phyloP scores from a whole-genome alignment of 2,113 vertebrate species.

The Ochotona curzoniae region DNA sequence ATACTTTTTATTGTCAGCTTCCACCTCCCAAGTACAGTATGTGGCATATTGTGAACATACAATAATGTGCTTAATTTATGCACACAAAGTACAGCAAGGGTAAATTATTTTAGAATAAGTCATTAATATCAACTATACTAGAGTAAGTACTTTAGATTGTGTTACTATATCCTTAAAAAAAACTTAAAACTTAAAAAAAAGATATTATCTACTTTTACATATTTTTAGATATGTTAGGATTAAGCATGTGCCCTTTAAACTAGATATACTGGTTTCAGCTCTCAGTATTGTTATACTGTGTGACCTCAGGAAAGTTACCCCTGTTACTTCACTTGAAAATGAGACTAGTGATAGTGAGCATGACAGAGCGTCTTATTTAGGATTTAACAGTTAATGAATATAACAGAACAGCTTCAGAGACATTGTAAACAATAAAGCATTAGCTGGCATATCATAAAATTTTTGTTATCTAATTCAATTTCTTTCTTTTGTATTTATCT shows the following conservation, averaged over 20 bases:
- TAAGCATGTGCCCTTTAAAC: not conserved
- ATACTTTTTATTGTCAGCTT: not conserved
- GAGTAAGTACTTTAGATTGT: conserved; percentile 34
- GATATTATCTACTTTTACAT: conserved; percentile 28
- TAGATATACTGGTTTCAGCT: conserved; percentile 21
- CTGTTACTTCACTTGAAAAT: conserved; percentile 50
- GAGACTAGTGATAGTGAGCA: conserved; percentile 34
- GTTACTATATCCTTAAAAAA: not conserved
- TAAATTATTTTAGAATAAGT: conserved; percentile 36
- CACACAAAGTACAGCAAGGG: conserved; percentile 17
- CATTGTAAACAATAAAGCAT: not conserved
- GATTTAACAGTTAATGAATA: conserved; percentile 63
- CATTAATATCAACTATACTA: conserved; percentile 1
- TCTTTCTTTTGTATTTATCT: conserved; percentile 33
- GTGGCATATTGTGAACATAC: not conserved
- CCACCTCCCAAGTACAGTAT: not conserved
- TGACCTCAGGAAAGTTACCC: conserved; percentile 38
- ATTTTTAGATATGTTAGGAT: not conserved
- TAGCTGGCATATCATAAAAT: conserved; percentile 1
- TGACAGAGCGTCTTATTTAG: conserved; percentile 31
- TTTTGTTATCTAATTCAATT: conserved; percentile 20
- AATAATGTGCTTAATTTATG: not conserved
- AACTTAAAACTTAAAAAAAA: not conserved
- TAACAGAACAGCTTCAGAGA: conserved; percentile 23
- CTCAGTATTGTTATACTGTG: not conserved